phyloP scores from a whole-genome alignment of 1,140 invertebrate genomes.

The Scylla paramamosain region DNA sequence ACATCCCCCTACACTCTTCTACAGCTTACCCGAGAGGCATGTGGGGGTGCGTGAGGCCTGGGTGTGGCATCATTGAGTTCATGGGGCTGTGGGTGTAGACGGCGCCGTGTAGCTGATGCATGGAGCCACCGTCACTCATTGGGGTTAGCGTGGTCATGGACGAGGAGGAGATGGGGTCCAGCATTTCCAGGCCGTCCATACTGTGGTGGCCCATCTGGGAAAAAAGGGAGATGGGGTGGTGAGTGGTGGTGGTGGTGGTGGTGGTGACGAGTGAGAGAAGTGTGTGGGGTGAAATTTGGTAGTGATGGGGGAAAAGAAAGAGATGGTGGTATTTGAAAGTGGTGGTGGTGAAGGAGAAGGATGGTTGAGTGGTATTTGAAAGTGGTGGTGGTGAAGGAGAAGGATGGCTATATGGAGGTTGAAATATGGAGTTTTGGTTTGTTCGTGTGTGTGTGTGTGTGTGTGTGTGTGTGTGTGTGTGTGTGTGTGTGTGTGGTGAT shows the following conservation, averaged over 20 bases:
- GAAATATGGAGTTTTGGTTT: no score
- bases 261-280: conserved; percentile 15
- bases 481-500: neutral
- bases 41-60: conserved; percentile 85
- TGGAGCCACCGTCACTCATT: conserved; percentile 86
- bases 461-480: neutral
- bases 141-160: conserved; percentile 90
- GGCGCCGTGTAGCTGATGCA: conserved; percentile 83
- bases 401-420: no score
- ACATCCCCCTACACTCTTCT: neutral
- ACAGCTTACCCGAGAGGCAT: conserved; percentile 83
- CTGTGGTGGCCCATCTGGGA: conserved; percentile 92
- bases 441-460: neutral
- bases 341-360: no score
- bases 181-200: conserved; percentile 96
- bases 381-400: no score
- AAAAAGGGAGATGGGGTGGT: conserved; percentile 57
- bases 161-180: conserved; percentile 91
- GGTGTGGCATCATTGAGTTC: conserved; percentile 82
- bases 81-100: conserved; percentile 81
- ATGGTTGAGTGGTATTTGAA: no score
- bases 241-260: conserved; percentile 78
- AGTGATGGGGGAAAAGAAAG: no score
- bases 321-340: no score
- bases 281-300: neutral